Base-by-base conservation (phyloP, 2,797 vertebrate genomes). In the Clarias pachynema region DNA sequence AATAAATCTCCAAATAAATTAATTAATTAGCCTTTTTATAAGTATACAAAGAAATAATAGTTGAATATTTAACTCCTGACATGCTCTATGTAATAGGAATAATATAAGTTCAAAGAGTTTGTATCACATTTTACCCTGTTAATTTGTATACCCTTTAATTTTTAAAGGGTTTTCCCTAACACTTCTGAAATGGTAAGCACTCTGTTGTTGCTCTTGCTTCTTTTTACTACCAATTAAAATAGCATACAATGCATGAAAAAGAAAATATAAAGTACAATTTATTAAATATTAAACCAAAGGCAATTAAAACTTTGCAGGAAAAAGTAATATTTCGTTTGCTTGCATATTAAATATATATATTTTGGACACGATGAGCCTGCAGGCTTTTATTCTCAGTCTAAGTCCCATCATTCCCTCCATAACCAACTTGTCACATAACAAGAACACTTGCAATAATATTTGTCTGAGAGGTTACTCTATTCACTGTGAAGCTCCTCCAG, bases 401-500 rank as follows among this genome's bases (percentile, higher is more conserved):
- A 60, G 72, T 60, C 20, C 18, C 9, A 57, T 84, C 83, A 87
- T 91, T 89, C 88, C 88, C 90, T 87, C 94, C 94, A 96, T 93
- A 93, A 94, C 90, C 93, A 88, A 84, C 92, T 93, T 95, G 93
- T 96, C 95, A 95, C 91, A 88, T 89, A 88, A 89, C 91, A 89
- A 92, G 96, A 93, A 93, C 89, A 93, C 91, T 93, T 96, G 95
- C 94, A 96, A 96, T 95, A 98, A 97, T 96, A 97, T 97, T 97
- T 96, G 95, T 96, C 93, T 92, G 91, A 95, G 90, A 87, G 90
- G 90, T 86, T 93, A 93, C 93, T 93, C 14, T 40, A 31, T 16
- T 59, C 20, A 0, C 34, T 2, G 5, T 80, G 79, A 93, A 92
- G 91, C 92, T 96, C 94, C 95, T 96, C 94, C 92, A 93, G 92